phyloP scores from a whole-genome alignment of 1,140 invertebrate species.

The Nilaparvata lugens region DNA sequence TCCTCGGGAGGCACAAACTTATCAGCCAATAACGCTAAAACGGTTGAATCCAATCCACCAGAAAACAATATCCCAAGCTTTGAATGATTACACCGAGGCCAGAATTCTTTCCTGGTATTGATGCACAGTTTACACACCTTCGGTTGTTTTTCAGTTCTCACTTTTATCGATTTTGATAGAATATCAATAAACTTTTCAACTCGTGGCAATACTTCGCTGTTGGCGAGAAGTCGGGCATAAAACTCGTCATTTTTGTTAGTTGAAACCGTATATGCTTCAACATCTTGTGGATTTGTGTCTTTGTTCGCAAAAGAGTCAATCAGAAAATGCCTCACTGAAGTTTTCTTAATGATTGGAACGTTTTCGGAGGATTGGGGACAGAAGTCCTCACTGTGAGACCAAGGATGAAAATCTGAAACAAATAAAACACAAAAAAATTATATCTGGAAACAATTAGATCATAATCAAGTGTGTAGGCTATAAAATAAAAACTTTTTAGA shows the following conservation, averaged over 20 bases:
- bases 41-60: conserved; percentile 88
- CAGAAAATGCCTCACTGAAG: neutral
- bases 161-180: conserved; percentile 50
- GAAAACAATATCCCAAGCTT: conserved; percentile 86
- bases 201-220: conserved; percentile 33
- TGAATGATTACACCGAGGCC: conserved; percentile 55
- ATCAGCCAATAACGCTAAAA: conserved; percentile 72
- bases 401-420: too few relatives aligned
- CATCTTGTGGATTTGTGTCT: neutral
- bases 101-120: conserved; percentile 21
- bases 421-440: too few relatives aligned
- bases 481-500: too few relatives aligned
- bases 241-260: too few relatives aligned
- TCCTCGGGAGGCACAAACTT: conserved; percentile 55
- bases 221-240: too few relatives aligned
- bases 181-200: conserved; percentile 42
- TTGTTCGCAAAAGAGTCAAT: neutral
- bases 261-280: neutral
- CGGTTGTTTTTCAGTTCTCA: conserved; percentile 52
- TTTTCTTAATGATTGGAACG: neutral
- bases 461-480: too few relatives aligned
- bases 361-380: neutral
- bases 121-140: conserved; percentile 56
- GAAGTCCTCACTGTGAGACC: too few relatives aligned
- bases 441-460: too few relatives aligned